Evolutionary conservation across 2,888 invertebrate species (phyloP).

Genomic region (Cosmia pyralina): DNA sequence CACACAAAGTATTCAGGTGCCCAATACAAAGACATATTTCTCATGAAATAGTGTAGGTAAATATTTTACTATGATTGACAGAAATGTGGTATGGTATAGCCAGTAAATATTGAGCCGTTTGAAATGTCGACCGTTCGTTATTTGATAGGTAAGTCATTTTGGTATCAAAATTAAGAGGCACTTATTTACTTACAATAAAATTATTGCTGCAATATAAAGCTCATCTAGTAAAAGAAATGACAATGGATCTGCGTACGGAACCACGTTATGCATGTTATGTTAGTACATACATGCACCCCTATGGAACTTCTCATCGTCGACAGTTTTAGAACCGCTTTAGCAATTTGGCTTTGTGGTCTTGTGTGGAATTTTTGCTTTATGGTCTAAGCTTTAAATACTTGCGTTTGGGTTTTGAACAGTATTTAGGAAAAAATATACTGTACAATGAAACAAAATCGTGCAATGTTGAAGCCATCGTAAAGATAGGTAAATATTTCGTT

Average conservation of each 20-base stretch:
- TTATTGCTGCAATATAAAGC: background rate
- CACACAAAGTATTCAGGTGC: background rate
- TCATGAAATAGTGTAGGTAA: too few relatives aligned
- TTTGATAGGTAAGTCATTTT: background rate
- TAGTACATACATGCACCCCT: slow-evolving; percentile 67
- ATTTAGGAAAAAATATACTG: slow-evolving; percentile 40
- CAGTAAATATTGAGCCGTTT: background rate
- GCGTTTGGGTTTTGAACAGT: slow-evolving; percentile 34
- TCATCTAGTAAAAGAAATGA: slow-evolving; percentile 34
- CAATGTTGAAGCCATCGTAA: slow-evolving; percentile 59
- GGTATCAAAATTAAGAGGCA: background rate
- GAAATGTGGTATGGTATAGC: background rate
- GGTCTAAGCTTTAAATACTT: slow-evolving; percentile 48
- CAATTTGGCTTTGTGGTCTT: slow-evolving; percentile 78
- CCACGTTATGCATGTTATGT: slow-evolving; percentile 65
- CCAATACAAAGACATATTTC: background rate
- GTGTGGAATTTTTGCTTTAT: slow-evolving; percentile 75
- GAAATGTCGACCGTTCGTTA: background rate
- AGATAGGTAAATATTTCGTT: slow-evolving; percentile 63
- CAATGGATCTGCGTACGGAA: slow-evolving; percentile 30
- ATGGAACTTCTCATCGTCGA: slow-evolving; percentile 70
- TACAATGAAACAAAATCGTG: slow-evolving; percentile 44
- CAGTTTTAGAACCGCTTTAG: slow-evolving; percentile 74
- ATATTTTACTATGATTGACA: background rate
- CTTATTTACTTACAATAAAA: background rate